Conservation (phyloP, 2,797 vertebrate species). For the Lerista edwardsae region DNA sequence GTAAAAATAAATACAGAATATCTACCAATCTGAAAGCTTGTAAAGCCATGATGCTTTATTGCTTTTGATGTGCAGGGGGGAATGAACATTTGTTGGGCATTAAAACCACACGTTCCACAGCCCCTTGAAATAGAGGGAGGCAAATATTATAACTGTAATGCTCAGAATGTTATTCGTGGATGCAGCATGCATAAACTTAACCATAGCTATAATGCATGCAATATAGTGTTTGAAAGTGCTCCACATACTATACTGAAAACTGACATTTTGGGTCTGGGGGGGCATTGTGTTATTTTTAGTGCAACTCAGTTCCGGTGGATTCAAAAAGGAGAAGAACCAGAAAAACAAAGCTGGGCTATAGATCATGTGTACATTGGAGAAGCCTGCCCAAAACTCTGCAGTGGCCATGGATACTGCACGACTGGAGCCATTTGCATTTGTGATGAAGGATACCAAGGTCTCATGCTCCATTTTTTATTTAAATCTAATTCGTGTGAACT, state of each 20-base stretch:
- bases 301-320: slow-evolving; percentile 99
- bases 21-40: not conserved
- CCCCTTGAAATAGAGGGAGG: not conserved
- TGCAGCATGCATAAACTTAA: not conserved
- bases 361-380: slow-evolving; percentile 98
- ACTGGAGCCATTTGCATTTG: slow-evolving; percentile 93
- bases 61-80: not conserved
- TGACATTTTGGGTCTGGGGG: slow-evolving; percentile 1
- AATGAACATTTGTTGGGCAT: not conserved
- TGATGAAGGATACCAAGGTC: slow-evolving; percentile 94
- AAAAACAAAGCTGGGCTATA: slow-evolving; percentile 94
- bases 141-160: not conserved
- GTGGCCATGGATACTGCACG: slow-evolving; percentile 93
- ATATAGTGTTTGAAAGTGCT: not conserved
- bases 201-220: not conserved
- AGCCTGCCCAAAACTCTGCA: slow-evolving; percentile 93
- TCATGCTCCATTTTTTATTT: slow-evolving; percentile 31
- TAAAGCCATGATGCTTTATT: not conserved
- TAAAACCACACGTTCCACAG: not conserved
- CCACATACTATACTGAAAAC: not conserved
- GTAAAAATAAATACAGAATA: slow-evolving; percentile 24
- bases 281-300: slow-evolving; percentile 74
- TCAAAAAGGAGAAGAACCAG: slow-evolving; percentile 90
- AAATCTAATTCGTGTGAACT: not conserved
- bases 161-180: not conserved